Evolutionary conservation across 2,888 invertebrate species (phyloP), one percentile per base, ranked within the genome.

Genomic region (Drosophila lutescens): DNA sequence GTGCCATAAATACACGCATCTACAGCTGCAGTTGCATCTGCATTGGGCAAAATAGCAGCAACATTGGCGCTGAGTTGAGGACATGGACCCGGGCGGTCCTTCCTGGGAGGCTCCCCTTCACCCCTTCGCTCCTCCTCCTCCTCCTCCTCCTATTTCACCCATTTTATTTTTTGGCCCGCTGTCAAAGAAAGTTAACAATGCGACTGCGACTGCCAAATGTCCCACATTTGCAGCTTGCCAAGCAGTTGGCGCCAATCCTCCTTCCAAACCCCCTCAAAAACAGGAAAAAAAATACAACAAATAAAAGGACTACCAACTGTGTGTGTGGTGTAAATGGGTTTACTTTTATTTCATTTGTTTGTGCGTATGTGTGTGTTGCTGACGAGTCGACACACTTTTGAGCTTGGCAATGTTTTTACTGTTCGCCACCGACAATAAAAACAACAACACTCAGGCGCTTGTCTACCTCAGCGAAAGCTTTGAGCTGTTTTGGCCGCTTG

Each of bases 131-230:
- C n/a, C 38, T 15, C 9, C 17, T 23, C 15, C 9, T 10, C 43
- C 7, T 13, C 30, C 20, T 20, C 3, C 20, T 34, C 38, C 51
- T 17, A n/a, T 49, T 8, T 23, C 17, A 7, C 7, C 30, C 41
- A 15, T 26, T 59, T 54, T 36, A 59, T 46, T 67, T 79, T 78
- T 80, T 82, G 87, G 87, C 82, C 79, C 62, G 78, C 78, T 84
- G 85, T 84, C 83, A 84, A 84, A 84, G 87, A 86, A 84, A 86
- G 76, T 86, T 80, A 88, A 86, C 88, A 86, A 84, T 83, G 78
- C 78, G 85, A 68, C 63, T 65, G 78, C 70, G 67, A 77, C 78
- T 81, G 81, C 85, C 83, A 86, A 83, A 84, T 83, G 83, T 81
- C 82, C 83, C 87, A 83, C 79, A 86, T 83, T 87, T 80, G 76